Base-by-base conservation (phyloP, 2,888 invertebrate species). In the Epirrhoe alternata region DNA sequence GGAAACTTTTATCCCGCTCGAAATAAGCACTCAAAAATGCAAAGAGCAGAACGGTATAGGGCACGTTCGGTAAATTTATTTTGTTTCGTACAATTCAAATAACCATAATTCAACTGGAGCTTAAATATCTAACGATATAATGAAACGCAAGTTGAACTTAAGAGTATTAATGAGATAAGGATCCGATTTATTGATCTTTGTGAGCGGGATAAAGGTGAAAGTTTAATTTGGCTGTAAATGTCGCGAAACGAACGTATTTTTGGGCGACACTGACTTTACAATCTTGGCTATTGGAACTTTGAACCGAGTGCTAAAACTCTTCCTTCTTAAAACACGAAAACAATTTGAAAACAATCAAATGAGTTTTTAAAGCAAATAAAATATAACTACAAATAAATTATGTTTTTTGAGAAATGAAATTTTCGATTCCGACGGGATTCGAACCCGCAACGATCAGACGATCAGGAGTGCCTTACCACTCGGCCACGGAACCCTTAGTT, bases 1-100 rank as follows among this genome's bases (percentile, higher is more conserved):
- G 80, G 80, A 89, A 92, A 92, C 89, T 93, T 92, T 93, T 93
- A 92, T 93, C 93, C 92, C 84, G 81, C 87, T 84, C 87, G 90
- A 93, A 93, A 93, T 93, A 93, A 93, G 93, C 93, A 93, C 93
- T 93, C 93, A 93, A 93, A 93, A 93, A 93, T 93, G 93, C 93
- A 93, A 92, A 92, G 91, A 92, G 92, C 92, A 92, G 89, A 91
- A 90, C 92, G 86, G 84, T 78, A 91, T 88, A 92, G 90, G 86
- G 92, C 93, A 93, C 93, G 93, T 93, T 90, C 90, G 86, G 86
- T 90, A 90, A 93, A 93, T 93, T 93, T 93, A 93, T 93, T 92
- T 92, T 92, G 93, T 92, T 92, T 92, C 92, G 88, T 84, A 92
- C 92, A 92, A 92, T 93, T 93, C 92, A 93, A 93, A 93, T 93